A percentile compares a stretch with the other conserved stretches of the same genome.
Conservation (phyloP, 2,888 invertebrate species). For the Resseliella maxima region DNA sequence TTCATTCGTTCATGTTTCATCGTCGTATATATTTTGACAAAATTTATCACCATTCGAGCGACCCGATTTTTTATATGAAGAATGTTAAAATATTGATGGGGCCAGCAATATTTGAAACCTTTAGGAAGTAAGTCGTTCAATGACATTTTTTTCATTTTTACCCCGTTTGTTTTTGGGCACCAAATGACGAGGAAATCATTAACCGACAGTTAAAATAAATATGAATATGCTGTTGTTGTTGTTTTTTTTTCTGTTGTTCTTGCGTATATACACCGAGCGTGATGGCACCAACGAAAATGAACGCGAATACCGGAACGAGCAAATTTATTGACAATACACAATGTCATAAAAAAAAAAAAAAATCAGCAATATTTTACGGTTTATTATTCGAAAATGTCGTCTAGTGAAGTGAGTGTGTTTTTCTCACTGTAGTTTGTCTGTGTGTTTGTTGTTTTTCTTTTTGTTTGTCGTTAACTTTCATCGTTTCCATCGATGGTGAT, state of each 20-base stretch:
- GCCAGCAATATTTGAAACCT: too few species aligned
- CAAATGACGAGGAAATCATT: constrained; percentile 15
- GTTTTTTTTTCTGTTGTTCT: neutral
- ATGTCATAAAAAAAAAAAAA: constrained; percentile 55
- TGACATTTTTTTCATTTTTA: too few species aligned
- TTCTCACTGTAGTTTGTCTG: neutral
- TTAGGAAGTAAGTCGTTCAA: too few species aligned
- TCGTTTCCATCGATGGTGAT: neutral
- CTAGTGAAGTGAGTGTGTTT: neutral
- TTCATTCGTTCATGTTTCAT: too few species aligned
- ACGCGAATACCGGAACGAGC: constrained; percentile 9
- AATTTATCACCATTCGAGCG: too few species aligned
- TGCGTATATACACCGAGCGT: neutral
- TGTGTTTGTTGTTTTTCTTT: neutral
- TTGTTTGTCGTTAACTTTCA: neutral
- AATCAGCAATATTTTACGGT: constrained; percentile 50
- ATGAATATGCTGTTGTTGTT: neutral
- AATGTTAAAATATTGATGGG: too few species aligned
- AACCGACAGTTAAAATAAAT: neutral
- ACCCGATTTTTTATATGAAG: too few species aligned
- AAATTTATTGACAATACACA: constrained; percentile 48
- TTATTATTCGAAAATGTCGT: constrained; percentile 46
- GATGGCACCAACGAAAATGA: constrained; percentile 39
- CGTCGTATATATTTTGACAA: too few species aligned
- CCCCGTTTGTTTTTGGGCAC: neutral